Evolutionary conservation across 1,140 invertebrate genomes (phyloP).

Genomic region (Trichonephila clavipes): DNA sequence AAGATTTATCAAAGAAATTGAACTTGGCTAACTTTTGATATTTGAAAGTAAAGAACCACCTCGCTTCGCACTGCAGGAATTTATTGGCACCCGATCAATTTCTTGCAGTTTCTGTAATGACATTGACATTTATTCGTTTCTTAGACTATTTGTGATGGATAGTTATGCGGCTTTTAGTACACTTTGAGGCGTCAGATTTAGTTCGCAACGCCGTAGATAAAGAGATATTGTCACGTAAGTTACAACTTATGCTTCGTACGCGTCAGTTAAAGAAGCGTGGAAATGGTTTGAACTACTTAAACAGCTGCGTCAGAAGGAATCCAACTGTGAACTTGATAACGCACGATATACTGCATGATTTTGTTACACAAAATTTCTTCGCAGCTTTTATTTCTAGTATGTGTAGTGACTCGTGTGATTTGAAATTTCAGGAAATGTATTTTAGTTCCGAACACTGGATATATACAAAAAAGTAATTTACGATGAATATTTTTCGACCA

Average conservation of each 20-base stretch:
- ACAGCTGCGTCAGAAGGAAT: conserved; percentile 18
- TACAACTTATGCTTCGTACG: conserved; percentile 1
- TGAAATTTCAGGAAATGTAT: not conserved
- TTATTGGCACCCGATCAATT: conserved; percentile 53
- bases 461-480: not conserved
- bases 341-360: not conserved
- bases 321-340: not conserved
- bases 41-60: conserved; percentile 20
- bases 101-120: conserved; percentile 41
- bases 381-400: not conserved
- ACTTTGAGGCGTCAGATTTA: conserved; percentile 24
- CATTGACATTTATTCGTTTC: conserved; percentile 47
- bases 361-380: not conserved
- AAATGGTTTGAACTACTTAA: not conserved
- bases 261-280: not conserved
- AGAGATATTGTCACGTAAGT: conserved; percentile 58
- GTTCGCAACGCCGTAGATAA: conserved; percentile 38
- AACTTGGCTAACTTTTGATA: conserved; percentile 33
- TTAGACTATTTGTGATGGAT: not conserved
- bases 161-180: conserved; percentile 51
- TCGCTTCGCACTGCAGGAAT: conserved; percentile 1
- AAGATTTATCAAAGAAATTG: not conserved
- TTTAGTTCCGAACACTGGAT: not conserved
- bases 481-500: not conserved
- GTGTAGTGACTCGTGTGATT: not conserved